A percentile compares a stretch with the other conserved stretches of the same genome.
Evolutionary conservation across 2,888 invertebrate species (phyloP).

Genomic region (Hyalella azteca): DNA sequence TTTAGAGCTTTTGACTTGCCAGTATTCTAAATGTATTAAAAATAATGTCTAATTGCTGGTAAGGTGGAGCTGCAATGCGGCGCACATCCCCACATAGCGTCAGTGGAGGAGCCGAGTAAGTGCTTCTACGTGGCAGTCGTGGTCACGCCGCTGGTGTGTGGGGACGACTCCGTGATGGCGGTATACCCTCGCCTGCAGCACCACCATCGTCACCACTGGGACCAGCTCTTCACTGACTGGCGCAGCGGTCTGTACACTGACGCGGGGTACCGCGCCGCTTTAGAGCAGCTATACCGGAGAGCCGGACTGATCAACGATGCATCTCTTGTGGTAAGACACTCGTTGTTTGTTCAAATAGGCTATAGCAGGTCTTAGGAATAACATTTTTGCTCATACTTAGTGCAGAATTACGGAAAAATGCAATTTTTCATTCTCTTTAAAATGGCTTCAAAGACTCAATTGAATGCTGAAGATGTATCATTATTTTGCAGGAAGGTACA

Average conservation of each 20-base stretch:
- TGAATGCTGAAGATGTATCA: too few species aligned
- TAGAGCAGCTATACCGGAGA: background rate
- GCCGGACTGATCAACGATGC: background rate
- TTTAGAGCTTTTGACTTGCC: background rate
- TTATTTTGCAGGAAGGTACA: background rate
- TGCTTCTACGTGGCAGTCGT: background rate
- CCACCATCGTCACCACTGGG: background rate
- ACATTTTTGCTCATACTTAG: too few species aligned
- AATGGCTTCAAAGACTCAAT: too few species aligned
- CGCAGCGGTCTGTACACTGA: background rate
- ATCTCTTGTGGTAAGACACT: too few species aligned
- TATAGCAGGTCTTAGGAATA: too few species aligned
- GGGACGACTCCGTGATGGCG: constrained; percentile 8
- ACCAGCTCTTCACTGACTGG: background rate
- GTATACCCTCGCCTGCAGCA: background rate
- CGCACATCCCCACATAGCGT: background rate
- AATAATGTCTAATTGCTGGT: background rate
- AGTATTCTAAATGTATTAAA: background rate
- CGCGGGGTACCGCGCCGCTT: background rate
- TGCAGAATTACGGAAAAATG: too few species aligned
- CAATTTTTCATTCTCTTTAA: too few species aligned
- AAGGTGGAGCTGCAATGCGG: constrained; percentile 4
- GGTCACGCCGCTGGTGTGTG: constrained; percentile 15
- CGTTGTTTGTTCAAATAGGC: too few species aligned
- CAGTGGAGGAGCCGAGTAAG: constrained; percentile 9